A percentile compares a stretch with the other conserved stretches of the same genome.
Conservation (phyloP, 2,113 vertebrate species). For the Pleuronectes platessa region DNA sequence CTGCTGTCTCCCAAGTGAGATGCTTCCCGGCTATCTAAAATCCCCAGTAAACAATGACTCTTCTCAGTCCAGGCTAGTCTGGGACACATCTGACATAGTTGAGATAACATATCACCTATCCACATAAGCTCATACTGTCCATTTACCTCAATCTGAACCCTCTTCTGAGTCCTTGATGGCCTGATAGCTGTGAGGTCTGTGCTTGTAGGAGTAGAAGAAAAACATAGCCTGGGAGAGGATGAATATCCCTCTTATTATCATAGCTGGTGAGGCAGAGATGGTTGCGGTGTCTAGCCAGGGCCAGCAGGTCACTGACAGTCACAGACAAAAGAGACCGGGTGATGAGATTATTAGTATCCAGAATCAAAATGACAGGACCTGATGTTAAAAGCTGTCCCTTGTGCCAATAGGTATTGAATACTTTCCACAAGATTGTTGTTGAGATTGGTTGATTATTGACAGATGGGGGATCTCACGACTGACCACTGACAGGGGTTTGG, state of each 20-base stretch:
- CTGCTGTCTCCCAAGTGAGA: conserved; percentile 1
- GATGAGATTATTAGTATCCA: background rate
- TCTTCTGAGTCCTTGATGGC: conserved; percentile 39
- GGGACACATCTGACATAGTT: conserved; percentile 32
- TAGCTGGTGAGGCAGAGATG: conserved; percentile 43
- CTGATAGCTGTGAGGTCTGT: conserved; percentile 60
- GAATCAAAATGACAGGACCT: too few relatives aligned
- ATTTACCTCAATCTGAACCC: conserved; percentile 42
- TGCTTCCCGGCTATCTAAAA: background rate
- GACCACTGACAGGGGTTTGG: too few relatives aligned
- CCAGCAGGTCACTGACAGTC: conserved; percentile 58
- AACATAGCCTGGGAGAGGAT: conserved; percentile 53
- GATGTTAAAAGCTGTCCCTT: too few relatives aligned
- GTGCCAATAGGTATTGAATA: too few relatives aligned
- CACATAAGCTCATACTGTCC: conserved; percentile 11
- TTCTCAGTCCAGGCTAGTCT: background rate
- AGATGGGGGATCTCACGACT: too few relatives aligned
- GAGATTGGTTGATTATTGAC: too few relatives aligned
- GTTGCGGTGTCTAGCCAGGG: conserved; percentile 38
- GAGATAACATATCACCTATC: conserved; percentile 25
- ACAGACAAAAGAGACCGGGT: conserved; percentile 23
- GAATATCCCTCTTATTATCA: conserved; percentile 56
- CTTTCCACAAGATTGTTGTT: too few relatives aligned
- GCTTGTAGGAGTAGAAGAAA: conserved; percentile 63
- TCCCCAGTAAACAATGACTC: conserved; percentile 27